Base-by-base conservation (phyloP, 2,797 vertebrate genomes). In the Lagocephalus sceleratus region DNA sequence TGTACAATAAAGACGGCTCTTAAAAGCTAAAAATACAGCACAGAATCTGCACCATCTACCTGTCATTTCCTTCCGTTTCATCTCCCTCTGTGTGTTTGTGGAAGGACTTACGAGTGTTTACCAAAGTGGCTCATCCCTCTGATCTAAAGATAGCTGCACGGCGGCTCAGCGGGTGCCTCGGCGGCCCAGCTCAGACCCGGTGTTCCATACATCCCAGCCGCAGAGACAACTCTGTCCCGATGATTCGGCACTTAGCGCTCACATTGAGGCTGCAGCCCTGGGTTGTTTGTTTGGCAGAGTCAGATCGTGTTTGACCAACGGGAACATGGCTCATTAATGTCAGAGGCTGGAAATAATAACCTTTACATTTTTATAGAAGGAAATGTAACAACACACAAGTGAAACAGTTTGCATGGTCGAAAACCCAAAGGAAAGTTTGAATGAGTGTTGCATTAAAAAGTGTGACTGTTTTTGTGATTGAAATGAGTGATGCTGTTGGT, bases 241-340 rank as follows among this genome's bases (percentile, higher is more conserved):
- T 51, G 54, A 56, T 57, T 73, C 40, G 26, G 17, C 48, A 51
- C 40, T 70, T 68, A 60, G 60, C 47, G 38, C 39, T 20, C 20
- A 1, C 54, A n/a, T n/a, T n/a, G 56, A 66, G 73, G 58, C 57
- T 49, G 40, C 29, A 14, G 58, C 23, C 20, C 32, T 9, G 17
- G 39, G 49, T 75, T 59, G 49, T 75, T 59, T 66, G 74, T 57
- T 62, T 54, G n/a, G 23, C 65, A 65, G 59, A 74, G 62, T 23
- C 56, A 48, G 32, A 66, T 55, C 2, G 3, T 38, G 65, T 62
- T 52, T 51, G 60, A 68, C 54, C 42, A 10, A 44, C 29, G 17
- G 51, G 15, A 47, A 15, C 26, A 44, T 46, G 61, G 54, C 25
- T 57, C 56, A 39, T 2, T 14, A 63, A 66, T 19, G 46, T 14